Evolutionary conservation across 2,797 vertebrate genomes (phyloP).

Genomic region (Parambassis ranga): DNA sequence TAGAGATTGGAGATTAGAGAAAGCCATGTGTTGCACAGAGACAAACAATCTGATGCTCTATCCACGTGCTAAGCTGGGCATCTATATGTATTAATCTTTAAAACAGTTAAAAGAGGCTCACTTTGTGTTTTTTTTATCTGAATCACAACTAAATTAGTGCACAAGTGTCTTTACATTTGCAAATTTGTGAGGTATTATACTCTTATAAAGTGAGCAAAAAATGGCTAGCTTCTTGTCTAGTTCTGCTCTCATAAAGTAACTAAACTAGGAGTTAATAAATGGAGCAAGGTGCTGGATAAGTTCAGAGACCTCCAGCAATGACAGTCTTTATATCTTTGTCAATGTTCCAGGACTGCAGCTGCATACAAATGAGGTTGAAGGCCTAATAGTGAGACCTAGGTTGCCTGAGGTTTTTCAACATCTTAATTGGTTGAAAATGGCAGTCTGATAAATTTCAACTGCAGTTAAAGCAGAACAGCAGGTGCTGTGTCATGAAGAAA

Average conservation of each 20-base stretch:
- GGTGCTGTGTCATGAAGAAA: background rate
- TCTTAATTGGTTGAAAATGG: conserved; percentile 23
- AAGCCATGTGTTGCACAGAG: background rate
- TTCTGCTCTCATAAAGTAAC: conserved; percentile 1
- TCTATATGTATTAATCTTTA: no score
- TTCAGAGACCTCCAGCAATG: conserved; percentile 31
- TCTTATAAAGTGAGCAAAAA: no score
- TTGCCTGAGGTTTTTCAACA: conserved; percentile 14
- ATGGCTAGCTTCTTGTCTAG: no score
- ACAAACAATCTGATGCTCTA: background rate
- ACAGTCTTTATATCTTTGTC: conserved; percentile 18
- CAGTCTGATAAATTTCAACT: conserved; percentile 23
- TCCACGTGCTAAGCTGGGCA: no score
- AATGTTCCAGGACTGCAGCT: conserved; percentile 21
- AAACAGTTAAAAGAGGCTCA: no score
- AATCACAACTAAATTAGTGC: no score
- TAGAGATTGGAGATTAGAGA: no score
- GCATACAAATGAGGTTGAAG: conserved; percentile 39
- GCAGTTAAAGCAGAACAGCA: conserved; percentile 10
- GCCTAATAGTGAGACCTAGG: no score
- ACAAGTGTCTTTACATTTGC: no score
- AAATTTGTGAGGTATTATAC: no score
- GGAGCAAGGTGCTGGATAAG: conserved; percentile 30
- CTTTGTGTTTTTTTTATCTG: no score
- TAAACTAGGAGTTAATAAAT: conserved; percentile 28